These are phyloP conservation scores for Chloropsis hardwickii DNA, from an alignment of 2,113 vertebrate species.

Conservation along the genomic window DNA sequence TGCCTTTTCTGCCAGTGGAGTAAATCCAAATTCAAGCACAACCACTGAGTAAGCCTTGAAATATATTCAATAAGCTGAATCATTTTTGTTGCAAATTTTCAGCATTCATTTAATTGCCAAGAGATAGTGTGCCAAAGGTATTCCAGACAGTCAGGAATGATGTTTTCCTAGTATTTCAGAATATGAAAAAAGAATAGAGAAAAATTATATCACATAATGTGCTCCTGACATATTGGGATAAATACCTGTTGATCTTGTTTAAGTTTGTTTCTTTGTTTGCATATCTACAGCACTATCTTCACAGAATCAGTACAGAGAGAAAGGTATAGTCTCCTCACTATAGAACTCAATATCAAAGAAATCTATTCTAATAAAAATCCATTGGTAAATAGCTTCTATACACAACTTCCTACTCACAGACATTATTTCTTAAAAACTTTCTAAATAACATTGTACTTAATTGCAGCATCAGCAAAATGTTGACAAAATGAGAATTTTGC, in stretches of 20 bases:
- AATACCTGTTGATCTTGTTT: not conserved
- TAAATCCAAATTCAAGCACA: not conserved
- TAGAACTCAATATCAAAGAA: not conserved
- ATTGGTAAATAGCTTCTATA: not conserved
- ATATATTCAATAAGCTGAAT: not conserved
- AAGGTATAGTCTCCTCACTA: not conserved
- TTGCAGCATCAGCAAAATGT: not conserved
- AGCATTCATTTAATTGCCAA: not conserved
- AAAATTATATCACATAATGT: not conserved
- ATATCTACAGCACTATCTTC: not conserved
- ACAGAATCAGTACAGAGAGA: not conserved
- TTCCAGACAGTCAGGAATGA: not conserved
- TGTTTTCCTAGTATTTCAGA: not conserved
- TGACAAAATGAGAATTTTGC: not conserved
- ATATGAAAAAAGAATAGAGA: not conserved
- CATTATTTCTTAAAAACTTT: not conserved
- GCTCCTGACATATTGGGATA: not conserved
- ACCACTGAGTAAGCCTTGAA: not conserved
- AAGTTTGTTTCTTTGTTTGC: not conserved
- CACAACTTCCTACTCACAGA: not conserved
- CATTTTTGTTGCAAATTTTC: not conserved
- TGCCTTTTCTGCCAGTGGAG: not conserved
- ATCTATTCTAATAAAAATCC: not conserved
- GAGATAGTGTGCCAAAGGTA: not conserved
- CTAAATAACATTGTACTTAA: not conserved